Percentiles rank a stretch among this genome's conserved stretches.
Conservation (phyloP, 2,797 vertebrate species). For the Dendrocincla fuliginosa region DNA sequence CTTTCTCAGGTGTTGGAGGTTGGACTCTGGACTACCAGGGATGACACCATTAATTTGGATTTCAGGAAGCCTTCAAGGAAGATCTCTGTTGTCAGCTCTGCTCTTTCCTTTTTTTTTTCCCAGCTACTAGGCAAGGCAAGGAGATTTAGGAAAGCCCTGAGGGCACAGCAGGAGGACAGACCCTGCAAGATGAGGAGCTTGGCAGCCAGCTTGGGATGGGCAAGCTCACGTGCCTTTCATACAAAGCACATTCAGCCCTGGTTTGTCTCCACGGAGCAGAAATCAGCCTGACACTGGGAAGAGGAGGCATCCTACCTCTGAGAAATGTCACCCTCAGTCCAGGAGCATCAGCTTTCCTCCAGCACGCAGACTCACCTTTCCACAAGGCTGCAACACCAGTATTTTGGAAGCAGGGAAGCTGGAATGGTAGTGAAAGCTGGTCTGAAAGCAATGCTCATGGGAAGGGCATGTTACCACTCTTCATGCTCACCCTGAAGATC, state of each 20-base stretch:
- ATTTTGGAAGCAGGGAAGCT: neutral
- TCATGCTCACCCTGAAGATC: neutral
- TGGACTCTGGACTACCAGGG: neutral
- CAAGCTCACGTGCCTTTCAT: neutral
- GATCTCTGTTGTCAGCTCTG: neutral
- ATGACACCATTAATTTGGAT: neutral
- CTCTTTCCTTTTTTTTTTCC: neutral
- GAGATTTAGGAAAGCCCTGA: neutral
- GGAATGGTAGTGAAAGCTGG: neutral
- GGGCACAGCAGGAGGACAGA: neutral
- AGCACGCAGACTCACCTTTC: fast-evolving
- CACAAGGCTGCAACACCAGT: neutral
- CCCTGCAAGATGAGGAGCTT: neutral
- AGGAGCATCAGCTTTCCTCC: neutral
- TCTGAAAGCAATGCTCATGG: neutral
- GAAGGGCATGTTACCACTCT: neutral
- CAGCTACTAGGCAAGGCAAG: neutral
- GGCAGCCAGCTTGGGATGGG: neutral
- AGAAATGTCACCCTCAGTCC: neutral
- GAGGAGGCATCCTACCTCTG: neutral
- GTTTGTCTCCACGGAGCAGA: neutral
- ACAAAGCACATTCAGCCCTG: neutral
- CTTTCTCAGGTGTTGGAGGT: neutral
- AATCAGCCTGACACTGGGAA: neutral
- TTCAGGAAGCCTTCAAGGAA: neutral